Evolutionary conservation across 64 coral and sea anemone genomes (phyloP).

Genomic region (Dendrophyllia cribrosa): DNA sequence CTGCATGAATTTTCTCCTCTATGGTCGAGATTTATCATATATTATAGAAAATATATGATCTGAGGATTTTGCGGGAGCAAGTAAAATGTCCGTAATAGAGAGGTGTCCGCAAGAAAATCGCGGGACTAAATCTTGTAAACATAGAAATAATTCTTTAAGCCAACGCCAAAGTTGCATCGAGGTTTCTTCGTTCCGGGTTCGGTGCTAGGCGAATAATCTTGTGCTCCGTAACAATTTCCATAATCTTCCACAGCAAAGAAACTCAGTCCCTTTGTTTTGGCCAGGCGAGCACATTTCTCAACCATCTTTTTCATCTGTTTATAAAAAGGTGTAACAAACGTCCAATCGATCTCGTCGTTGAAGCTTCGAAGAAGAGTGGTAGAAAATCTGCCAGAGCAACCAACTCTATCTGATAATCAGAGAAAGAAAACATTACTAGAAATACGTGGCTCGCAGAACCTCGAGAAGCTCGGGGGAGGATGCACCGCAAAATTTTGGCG

Average conservation of each 20-base stretch:
- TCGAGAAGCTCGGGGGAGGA: too few relatives aligned
- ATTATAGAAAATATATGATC: too few relatives aligned
- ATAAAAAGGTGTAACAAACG: background rate
- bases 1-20: too few relatives aligned
- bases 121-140: background rate
- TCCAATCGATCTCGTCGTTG: constrained; percentile 2
- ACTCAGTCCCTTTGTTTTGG: background rate
- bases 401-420: background rate
- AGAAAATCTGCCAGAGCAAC: background rate
- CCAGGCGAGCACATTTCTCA: background rate
- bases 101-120: too few relatives aligned
- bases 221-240: constrained; percentile 16
- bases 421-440: background rate
- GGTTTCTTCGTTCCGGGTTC: background rate
- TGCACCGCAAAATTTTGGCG: too few relatives aligned
- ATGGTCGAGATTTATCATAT: too few relatives aligned
- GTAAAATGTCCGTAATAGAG: too few relatives aligned
- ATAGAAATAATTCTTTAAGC: background rate
- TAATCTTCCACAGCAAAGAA: constrained; percentile 14
- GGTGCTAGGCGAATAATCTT: background rate
- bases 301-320: constrained; percentile 6
- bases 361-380: background rate
- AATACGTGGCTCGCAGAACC: background rate
- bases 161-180: constrained; percentile 2
- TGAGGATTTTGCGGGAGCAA: too few relatives aligned